phyloP scores from a whole-genome alignment of 1,140 invertebrate genomes.

The Drosophila virilis region DNA sequence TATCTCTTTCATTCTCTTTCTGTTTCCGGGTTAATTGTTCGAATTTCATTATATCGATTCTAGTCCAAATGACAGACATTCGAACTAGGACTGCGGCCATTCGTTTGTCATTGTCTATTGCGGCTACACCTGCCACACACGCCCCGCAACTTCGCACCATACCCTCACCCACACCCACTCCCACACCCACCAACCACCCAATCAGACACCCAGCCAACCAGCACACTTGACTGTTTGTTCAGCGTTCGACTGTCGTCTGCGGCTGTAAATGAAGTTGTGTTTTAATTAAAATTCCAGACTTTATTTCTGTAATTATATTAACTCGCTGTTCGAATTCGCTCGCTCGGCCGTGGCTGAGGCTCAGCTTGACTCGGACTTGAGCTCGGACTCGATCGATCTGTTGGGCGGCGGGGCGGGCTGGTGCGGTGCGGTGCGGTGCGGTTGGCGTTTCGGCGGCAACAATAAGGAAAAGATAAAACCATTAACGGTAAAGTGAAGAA shows the following conservation, averaged over 20 bases:
- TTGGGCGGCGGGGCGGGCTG: background rate
- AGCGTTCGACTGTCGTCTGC: conserved; percentile 62
- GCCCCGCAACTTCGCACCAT: background rate
- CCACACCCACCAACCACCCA: background rate
- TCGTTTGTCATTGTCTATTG: conserved; percentile 56
- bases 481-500: conserved; percentile 74
- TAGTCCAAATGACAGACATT: conserved; percentile 36
- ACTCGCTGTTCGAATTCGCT: conserved; percentile 75
- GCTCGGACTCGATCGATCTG: conserved; percentile 64
- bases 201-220: background rate
- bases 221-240: conserved; percentile 22
- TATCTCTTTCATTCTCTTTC: background rate
- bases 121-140: conserved; percentile 34
- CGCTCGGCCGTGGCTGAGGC: conserved; percentile 9
- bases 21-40: conserved; percentile 22
- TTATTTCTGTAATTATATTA: conserved; percentile 84
- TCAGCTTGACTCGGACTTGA: conserved; percentile 10
- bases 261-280: conserved; percentile 82
- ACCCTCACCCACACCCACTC: background rate
- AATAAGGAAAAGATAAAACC: conserved; percentile 72
- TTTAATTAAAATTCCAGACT: conserved; percentile 84
- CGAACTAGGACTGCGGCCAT: conserved; percentile 32
- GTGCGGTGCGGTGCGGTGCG: background rate
- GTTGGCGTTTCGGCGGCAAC: conserved; percentile 25
- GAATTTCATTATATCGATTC: conserved; percentile 41